Conservation (phyloP, 2,888 invertebrate species). For the Acrobasis repandana region DNA sequence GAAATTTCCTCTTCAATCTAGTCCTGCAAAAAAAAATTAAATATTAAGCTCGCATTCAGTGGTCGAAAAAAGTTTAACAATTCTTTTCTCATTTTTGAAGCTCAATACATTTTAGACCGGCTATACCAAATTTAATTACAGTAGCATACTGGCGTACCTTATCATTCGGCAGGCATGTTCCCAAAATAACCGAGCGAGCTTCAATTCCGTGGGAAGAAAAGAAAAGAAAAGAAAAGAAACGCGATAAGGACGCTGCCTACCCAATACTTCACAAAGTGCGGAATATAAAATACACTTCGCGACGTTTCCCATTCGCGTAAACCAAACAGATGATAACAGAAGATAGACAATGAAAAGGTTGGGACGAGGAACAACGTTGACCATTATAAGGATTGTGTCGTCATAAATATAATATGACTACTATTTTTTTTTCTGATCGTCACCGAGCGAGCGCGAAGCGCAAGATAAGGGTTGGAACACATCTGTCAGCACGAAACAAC, state of each 20-base stretch:
- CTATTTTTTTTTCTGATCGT: background rate
- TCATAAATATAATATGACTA: background rate
- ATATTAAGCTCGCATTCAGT: too few species aligned
- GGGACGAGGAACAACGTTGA: background rate
- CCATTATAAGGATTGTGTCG: background rate
- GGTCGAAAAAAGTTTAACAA: too few species aligned
- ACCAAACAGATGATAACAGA: conserved; percentile 10
- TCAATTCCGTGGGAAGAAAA: background rate
- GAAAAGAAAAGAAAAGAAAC: background rate
- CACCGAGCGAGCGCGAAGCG: too few species aligned
- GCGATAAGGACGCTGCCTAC: conserved; percentile 4
- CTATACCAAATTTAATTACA: too few species aligned
- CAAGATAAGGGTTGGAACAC: too few species aligned
- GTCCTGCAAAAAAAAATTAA: too few species aligned
- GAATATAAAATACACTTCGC: background rate
- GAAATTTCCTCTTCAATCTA: too few species aligned
- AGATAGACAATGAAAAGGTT: conserved; percentile 4
- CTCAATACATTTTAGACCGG: too few species aligned
- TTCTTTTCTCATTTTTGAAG: too few species aligned
- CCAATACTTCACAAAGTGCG: conserved; percentile 12
- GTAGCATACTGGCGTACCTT: too few species aligned
- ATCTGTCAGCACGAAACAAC: too few species aligned
- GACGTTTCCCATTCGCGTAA: conserved; percentile 3
- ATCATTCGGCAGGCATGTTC: background rate
- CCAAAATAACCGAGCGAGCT: conserved; percentile 4